phyloP scores from a whole-genome alignment of 37 sponge, comb jelly and placozoan genomes.

The Bolinopsis microptera region DNA sequence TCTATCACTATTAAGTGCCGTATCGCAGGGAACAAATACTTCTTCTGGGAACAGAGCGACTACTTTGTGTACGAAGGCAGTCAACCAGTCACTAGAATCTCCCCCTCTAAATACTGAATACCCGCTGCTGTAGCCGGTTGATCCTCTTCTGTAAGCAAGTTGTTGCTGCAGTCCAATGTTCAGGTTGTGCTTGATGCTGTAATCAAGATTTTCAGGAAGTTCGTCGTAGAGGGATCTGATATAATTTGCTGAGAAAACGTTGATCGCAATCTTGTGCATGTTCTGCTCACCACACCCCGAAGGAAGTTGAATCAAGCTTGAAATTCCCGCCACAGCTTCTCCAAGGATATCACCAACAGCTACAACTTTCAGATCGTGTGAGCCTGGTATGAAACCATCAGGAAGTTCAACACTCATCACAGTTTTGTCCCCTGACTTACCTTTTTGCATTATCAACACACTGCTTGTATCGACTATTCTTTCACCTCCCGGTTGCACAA shows the following conservation, averaged over 20 bases:
- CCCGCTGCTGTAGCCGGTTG: neutral
- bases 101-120: constrained; percentile 19
- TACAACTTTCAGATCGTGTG: neutral
- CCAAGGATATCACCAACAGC: neutral
- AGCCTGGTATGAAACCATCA: neutral
- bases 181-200: constrained; percentile 44
- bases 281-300: constrained; percentile 37
- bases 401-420: neutral
- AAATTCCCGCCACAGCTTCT: neutral
- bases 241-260: neutral
- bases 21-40: neutral
- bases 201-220: constrained; percentile 30
- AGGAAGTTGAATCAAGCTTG: constrained; percentile 33
- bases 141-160: neutral
- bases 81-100: constrained; percentile 1
- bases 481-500: constrained; percentile 29
- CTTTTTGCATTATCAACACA: neutral
- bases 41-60: neutral
- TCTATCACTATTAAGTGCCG: neutral
- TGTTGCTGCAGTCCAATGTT: constrained; percentile 29
- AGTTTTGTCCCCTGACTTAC: neutral
- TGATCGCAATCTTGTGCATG: constrained; percentile 42
- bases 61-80: constrained; percentile 2
- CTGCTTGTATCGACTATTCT: neutral
- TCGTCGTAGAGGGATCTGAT: neutral